Evolutionary conservation across 2,797 vertebrate genomes (phyloP), one percentile per base, ranked within the genome.

Genomic region (Sebastes baramenuke): DNA sequence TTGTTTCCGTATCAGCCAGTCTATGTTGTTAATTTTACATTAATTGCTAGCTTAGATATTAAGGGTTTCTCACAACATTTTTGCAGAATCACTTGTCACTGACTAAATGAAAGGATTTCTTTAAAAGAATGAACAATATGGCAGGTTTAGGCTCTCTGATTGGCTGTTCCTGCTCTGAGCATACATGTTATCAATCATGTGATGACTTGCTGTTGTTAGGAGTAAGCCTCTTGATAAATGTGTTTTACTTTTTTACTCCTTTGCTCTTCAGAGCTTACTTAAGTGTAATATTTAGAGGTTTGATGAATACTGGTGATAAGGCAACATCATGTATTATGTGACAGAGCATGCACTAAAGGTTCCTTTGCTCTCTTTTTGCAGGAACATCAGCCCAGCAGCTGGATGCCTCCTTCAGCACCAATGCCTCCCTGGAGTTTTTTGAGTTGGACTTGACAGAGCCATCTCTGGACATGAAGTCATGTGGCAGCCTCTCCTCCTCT

Each of bases 341-440:
- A 16, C 20, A n/a, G 9, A 54, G 4, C 54, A 14, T 11, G 29
- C 34, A 34, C 32, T 7, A 67, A 68, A 61, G 9, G 3, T 24
- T 29, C 67, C 9, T 8, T 10, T 38, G 3, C 4, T 70, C 10
- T 74, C 29, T 46, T 2, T 49, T 6, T 87, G 1, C 89, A 99
- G 99, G 99, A 82, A 99, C 99, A 8, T 99, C 99, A 76, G 99
- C 98, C 81, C 98, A 99, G 91, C 99, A 99, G 83, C 93, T 99
- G 55, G 99, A 99, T 91, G 98, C 99, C 75, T 98, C 97, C 42
- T 99, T 99, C 93, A 99, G 98, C 89, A 99, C 98, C 78, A 98
- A 61, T 87, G 99, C 99, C 77, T 97, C 98, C 11, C 82, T 99
- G 81, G 99, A 99, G 94, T 97, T 99, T 88, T 99, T 99, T 65